Conservation (phyloP, 92 coral and sea anemone species). For the Paragorgia papillata region DNA sequence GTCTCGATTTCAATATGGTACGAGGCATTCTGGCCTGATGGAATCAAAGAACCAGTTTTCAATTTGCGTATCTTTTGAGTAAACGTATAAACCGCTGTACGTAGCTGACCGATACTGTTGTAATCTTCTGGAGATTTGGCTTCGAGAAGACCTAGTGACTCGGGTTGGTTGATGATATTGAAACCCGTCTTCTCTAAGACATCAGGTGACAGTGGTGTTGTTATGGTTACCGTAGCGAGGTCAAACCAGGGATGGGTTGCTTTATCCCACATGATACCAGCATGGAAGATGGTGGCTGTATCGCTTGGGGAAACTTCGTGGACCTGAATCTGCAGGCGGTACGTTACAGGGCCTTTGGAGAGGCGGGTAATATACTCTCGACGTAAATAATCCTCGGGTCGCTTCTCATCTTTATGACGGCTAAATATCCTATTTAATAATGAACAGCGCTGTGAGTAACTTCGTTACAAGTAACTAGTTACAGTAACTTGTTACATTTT, state of each 20-base stretch:
- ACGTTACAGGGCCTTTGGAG: conserved; percentile 55
- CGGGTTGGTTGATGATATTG: conserved; percentile 60
- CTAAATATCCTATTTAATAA: conserved; percentile 16
- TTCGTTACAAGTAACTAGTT: too few relatives aligned
- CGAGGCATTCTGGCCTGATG: neutral
- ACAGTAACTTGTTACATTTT: too few relatives aligned
- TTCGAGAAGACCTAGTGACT: conserved; percentile 52
- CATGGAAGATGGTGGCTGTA: conserved; percentile 69
- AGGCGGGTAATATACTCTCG: conserved; percentile 64
- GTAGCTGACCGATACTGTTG: conserved; percentile 62
- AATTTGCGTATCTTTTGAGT: conserved; percentile 57
- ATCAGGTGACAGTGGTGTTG: conserved; percentile 68
- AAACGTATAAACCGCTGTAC: conserved; percentile 59
- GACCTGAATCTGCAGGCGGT: conserved; percentile 79
- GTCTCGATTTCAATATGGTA: conserved; percentile 64
- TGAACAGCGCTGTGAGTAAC: too few relatives aligned
- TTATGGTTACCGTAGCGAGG: conserved; percentile 79
- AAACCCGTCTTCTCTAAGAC: conserved; percentile 61
- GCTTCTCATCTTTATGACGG: conserved; percentile 42
- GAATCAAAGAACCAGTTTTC: conserved; percentile 1
- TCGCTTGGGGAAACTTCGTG: conserved; percentile 66
- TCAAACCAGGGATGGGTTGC: conserved; percentile 89
- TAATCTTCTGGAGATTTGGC: conserved; percentile 74
- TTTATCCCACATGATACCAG: conserved; percentile 77
- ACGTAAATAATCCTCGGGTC: conserved; percentile 63